Evolutionary conservation across 2,113 vertebrate genomes (phyloP).

Genomic region (Pitta sordida): DNA sequence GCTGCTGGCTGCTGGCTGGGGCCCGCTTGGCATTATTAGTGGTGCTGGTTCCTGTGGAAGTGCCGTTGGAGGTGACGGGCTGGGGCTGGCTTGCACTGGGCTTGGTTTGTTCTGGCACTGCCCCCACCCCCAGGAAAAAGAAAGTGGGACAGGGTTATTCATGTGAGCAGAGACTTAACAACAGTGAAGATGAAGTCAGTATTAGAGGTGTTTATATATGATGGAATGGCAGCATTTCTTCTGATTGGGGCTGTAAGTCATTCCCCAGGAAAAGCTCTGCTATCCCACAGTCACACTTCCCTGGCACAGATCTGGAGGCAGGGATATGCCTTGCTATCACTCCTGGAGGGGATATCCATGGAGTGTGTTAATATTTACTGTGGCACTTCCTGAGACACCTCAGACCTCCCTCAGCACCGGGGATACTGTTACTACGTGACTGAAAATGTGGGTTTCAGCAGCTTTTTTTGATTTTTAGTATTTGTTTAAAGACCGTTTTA

Average conservation of each 20-base stretch:
- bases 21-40: constrained; percentile 94
- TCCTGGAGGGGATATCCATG: background rate
- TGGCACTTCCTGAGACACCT: background rate
- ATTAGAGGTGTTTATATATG: background rate
- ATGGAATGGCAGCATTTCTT: background rate
- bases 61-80: constrained; percentile 76
- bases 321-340: background rate
- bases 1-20: constrained; percentile 80
- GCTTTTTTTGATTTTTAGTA: too few species aligned
- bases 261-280: background rate
- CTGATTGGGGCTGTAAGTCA: background rate
- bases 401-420: background rate
- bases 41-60: constrained; percentile 82
- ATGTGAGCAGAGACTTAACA: background rate
- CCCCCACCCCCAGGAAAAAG: constrained; percentile 67
- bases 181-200: background rate
- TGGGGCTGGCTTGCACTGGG: constrained; percentile 84
- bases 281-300: background rate
- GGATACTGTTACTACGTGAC: background rate
- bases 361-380: accelerated
- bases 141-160: constrained; percentile 60
- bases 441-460: background rate
- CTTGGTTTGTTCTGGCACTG: constrained; percentile 90
- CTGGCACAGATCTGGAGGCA: background rate
- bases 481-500: background rate